Base-by-base conservation (phyloP, 1,140 invertebrate species). In the Danaus melanippus region DNA sequence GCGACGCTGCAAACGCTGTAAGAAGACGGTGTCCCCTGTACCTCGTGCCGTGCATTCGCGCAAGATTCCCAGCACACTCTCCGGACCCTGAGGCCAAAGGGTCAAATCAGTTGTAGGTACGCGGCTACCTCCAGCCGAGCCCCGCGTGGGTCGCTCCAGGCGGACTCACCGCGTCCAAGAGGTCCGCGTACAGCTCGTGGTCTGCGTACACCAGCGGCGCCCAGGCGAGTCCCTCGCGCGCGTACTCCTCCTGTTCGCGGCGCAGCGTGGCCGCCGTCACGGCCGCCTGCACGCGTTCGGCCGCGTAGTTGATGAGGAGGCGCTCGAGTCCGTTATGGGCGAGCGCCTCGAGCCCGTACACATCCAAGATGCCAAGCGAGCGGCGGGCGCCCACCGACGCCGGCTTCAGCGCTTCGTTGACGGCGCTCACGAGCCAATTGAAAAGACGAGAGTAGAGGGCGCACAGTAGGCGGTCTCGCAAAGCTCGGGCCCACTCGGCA, bases 281-380 rank as follows among this genome's bases (percentile, higher is more conserved):
- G 60, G 92, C 90, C 69, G 94, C 93, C 76, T 97, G 95, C 51
- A 97, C 89, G 77, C 95, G 95, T 84, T 97, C 96, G 75, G 95
- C 95, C 75, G 94, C 95, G 83, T 96, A 96, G 89, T 97, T 97
- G 66, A 96, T 95, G 52, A 95, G 91, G 69, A 97, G 91, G 84
- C 96, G 94, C 80, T 93, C 92, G 64, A 94, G 92, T 15, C 89
- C 88, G 85, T 94, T 93, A 58, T 85, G 81, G 61, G 95, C 92
- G 56, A 96, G 90, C 44, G 91, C 90, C 88, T 97, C 95, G 86
- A 96, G 96, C 47, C 95, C 96, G 82, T 96, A 96, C 67, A 96
- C 92, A 85, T 97, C 96, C 40, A 97, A 87, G 44, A 97, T 90
- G 32, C 93, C 93, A 46, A 96, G 87, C 46, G 92, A 80, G 71